These are phyloP conservation scores for Axinella damicornis DNA, from an alignment of 37 sponge, comb jelly and placozoan genomes.

Conservation along the genomic window DNA sequence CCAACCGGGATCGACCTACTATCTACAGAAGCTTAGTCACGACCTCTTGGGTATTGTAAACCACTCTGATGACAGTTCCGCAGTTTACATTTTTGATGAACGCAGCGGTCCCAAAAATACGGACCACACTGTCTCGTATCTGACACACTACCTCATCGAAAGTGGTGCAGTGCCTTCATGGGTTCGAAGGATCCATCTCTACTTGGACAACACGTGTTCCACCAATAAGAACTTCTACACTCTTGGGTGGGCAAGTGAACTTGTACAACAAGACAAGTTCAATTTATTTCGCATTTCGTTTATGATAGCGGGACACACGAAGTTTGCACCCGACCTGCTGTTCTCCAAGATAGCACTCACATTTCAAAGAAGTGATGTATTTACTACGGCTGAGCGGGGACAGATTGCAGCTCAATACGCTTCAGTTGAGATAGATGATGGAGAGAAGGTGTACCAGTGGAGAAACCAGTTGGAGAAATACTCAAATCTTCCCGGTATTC, in stretches of 20 bases:
- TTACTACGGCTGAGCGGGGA: too few species aligned
- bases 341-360: slow-evolving; percentile 11
- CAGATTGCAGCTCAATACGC: slow-evolving; percentile 1
- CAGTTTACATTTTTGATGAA: slow-evolving; percentile 26
- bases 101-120: slow-evolving; percentile 34
- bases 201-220: slow-evolving; percentile 36
- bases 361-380: slow-evolving; percentile 12
- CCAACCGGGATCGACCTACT: slow-evolving; percentile 48
- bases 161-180: slow-evolving; percentile 3
- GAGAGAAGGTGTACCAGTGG: slow-evolving; percentile 1
- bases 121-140: slow-evolving; percentile 24
- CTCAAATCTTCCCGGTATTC: slow-evolving; percentile 23
- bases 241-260: slow-evolving; percentile 8
- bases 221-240: slow-evolving; percentile 39
- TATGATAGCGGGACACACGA: slow-evolving; percentile 46
- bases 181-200: slow-evolving; percentile 23
- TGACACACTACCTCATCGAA: slow-evolving; percentile 9
- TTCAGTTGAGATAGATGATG: slow-evolving; percentile 6
- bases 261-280: slow-evolving; percentile 8
- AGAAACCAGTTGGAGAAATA: slow-evolving; percentile 2
- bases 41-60: slow-evolving; percentile 43
- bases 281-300: slow-evolving; percentile 24
- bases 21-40: slow-evolving; percentile 34
- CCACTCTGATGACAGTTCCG: background rate
- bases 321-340: slow-evolving; percentile 51